Evolutionary conservation across 2,797 vertebrate species (phyloP), one percentile per base, ranked within the genome.

Genomic region (Parauchenoglanis ngamensis): DNA sequence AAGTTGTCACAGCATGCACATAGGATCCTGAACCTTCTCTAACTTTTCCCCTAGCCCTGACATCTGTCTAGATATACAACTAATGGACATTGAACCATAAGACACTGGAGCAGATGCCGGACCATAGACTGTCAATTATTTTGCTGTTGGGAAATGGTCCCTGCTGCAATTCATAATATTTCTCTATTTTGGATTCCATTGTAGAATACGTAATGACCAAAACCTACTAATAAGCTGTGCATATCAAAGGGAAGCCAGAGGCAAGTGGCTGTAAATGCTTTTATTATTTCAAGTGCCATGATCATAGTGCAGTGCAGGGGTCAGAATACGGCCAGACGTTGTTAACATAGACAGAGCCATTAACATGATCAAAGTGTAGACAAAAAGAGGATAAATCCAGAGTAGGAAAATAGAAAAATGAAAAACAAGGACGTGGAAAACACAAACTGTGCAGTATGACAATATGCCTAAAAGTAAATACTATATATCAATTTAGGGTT

Each of bases 1-100:
- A 84, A 87, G 85, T 88, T 78, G 59, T 21, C 83, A 88, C 63
- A 87, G 87, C 75, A 59, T 40, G n/a, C 23, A 67, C 84, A 31
- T 49, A 25, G 61, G 87, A 76, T 57, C 52, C 54, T 76, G 40
- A 88, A 83, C 70, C 49, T 52, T 73, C 8, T 57, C n/a, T 31
- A 83, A 67, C 46, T 57, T 44, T 44, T 17, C 11, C 19, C 52
- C 31, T 49, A 57, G 5, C n/a, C 40, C 4, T 28, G 28, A 73
- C 49, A 76, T 77, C 23, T 35, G 46, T 77, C 57, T 35, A 12
- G 25, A 75, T 67, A 31, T 54, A 61, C 46, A 54, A 23, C 28
- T 57, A 68, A 0, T 68, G 12, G 19, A 65, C n/a, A 28, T 8
- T 79, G 31, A 56, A 70, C 4, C 4, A 31, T 44, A 59, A 28